A percentile compares a stretch with the other conserved stretches of the same genome.
Evolutionary conservation across 2,888 invertebrate species (phyloP).

Genomic region (Andrena camellia): DNA sequence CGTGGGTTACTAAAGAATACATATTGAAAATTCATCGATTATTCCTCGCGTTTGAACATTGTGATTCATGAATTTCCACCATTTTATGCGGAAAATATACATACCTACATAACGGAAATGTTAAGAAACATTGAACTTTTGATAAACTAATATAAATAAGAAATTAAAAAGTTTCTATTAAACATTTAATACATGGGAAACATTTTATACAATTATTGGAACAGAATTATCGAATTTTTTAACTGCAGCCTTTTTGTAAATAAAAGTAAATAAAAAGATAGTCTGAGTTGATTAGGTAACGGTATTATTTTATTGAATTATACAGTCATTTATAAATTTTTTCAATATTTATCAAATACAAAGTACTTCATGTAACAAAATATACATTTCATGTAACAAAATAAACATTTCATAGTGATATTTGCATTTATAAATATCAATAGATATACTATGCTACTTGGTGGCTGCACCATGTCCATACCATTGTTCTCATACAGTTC

Average conservation of each 20-base stretch:
- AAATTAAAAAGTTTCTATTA: not conserved
- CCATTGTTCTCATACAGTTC: slow-evolving; percentile 40
- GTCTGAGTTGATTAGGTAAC: not conserved
- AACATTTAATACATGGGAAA: not conserved
- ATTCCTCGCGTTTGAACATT: no score
- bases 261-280: not conserved
- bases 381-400: slow-evolving; percentile 5
- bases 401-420: slow-evolving; percentile 2
- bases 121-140: not conserved
- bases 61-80: not conserved
- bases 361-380: not conserved
- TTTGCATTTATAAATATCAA: slow-evolving; percentile 16
- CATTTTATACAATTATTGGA: not conserved
- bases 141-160: no score
- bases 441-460: not conserved
- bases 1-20: not conserved
- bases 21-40: not conserved
- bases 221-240: no score
- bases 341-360: not conserved
- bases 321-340: not conserved
- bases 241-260: not conserved
- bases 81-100: not conserved
- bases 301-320: slow-evolving; percentile 6
- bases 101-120: not conserved
- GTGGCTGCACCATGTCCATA: slow-evolving; percentile 58